Conservation (phyloP, 2,888 invertebrate genomes). For the Oxyteleia sp. region DNA sequence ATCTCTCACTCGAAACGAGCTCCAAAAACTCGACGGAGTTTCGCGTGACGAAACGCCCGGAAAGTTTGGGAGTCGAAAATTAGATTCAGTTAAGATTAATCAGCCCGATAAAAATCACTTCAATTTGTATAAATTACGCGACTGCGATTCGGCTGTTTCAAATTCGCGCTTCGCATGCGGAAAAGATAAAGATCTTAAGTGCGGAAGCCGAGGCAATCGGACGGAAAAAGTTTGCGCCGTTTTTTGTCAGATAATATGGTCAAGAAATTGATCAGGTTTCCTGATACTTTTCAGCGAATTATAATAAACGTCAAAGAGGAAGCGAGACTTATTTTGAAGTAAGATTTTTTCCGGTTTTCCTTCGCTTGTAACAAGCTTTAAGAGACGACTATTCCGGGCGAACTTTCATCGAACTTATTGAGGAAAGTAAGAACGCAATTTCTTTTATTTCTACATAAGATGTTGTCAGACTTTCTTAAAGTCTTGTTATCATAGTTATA, state of each 20-base stretch:
- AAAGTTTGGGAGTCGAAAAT: constrained; percentile 45
- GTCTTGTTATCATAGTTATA: constrained; percentile 71
- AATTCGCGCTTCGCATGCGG: constrained; percentile 57
- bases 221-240: constrained; percentile 57
- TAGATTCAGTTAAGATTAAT: constrained; percentile 63
- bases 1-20: background rate
- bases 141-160: constrained; percentile 46
- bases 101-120: constrained; percentile 61
- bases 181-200: constrained; percentile 43
- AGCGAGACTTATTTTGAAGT: constrained; percentile 67
- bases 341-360: constrained; percentile 66
- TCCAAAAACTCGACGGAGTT: constrained; percentile 13
- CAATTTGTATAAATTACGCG: constrained; percentile 64
- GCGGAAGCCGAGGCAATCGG: constrained; percentile 46
- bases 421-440: constrained; percentile 66
- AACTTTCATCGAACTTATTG: constrained; percentile 71
- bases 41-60: constrained; percentile 34
- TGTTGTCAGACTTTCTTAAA: constrained; percentile 69
- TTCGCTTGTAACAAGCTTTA: constrained; percentile 65
- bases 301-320: constrained; percentile 67
- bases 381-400: constrained; percentile 59
- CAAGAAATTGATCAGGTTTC: constrained; percentile 66
- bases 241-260: constrained; percentile 62
- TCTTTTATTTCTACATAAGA: constrained; percentile 69
- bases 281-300: constrained; percentile 67